Conservation (phyloP, 1,140 invertebrate genomes). For the Cylas formicarius region DNA sequence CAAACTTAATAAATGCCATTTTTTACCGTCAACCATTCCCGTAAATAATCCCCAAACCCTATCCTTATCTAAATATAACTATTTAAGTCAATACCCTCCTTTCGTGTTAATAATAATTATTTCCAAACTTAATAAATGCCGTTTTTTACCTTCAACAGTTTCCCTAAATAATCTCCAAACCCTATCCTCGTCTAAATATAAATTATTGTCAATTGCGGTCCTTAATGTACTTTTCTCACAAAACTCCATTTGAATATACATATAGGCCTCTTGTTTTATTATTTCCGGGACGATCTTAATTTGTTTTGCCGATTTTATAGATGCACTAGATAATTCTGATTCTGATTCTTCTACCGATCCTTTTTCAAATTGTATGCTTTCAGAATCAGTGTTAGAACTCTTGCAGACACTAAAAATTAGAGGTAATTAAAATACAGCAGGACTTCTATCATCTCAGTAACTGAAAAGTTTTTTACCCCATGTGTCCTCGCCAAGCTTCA, state of each 20-base stretch:
- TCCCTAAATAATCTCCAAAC: slow-evolving; percentile 90
- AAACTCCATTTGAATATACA: slow-evolving; percentile 93
- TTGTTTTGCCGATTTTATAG: slow-evolving; percentile 5
- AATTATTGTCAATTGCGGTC: slow-evolving; percentile 78
- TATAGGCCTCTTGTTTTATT: slow-evolving; percentile 50
- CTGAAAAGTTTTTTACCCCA: too few relatives aligned
- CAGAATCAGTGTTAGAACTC: slow-evolving; percentile 32
- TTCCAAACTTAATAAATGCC: too few relatives aligned
- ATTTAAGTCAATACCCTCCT: not conserved
- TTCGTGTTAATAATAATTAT: too few relatives aligned
- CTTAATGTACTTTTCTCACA: slow-evolving; percentile 80
- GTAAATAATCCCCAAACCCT: slow-evolving; percentile 87
- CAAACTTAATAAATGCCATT: too few relatives aligned
- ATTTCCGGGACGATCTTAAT: slow-evolving; percentile 9
- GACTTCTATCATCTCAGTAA: too few relatives aligned
- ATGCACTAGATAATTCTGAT: slow-evolving; percentile 11
- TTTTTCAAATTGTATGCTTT: slow-evolving; percentile 46
- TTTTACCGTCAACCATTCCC: slow-evolving; percentile 76
- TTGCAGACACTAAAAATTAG: too few relatives aligned
- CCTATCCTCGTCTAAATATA: slow-evolving; percentile 70
- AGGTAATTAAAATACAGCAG: too few relatives aligned
- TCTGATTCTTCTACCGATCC: slow-evolving; percentile 41
- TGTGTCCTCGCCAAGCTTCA: slow-evolving; percentile 12
- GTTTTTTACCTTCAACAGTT: slow-evolving; percentile 66
- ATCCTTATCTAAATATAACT: slow-evolving; percentile 64